phyloP scores from a whole-genome alignment of 2,113 vertebrate species.

The Sphaerodactylus townsendi region DNA sequence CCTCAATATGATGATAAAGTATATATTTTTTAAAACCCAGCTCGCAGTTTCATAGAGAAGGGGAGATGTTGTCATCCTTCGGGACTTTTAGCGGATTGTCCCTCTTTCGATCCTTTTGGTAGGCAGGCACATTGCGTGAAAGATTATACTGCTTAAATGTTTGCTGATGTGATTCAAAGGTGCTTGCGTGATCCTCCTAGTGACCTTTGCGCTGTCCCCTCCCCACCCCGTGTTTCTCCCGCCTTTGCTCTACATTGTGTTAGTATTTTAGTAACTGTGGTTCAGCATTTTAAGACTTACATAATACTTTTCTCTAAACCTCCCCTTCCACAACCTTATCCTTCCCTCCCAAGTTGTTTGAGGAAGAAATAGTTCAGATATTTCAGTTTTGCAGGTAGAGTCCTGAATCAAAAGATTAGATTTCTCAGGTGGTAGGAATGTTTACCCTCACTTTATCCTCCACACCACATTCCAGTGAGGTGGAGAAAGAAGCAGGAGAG shows the following conservation, averaged over 20 bases:
- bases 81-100: background rate
- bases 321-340: background rate
- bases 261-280: background rate
- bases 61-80: background rate
- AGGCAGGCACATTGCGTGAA: background rate
- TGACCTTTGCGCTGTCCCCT: background rate
- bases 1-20: background rate
- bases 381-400: constrained; percentile 61
- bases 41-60: background rate
- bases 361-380: constrained; percentile 49
- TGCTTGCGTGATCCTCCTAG: background rate
- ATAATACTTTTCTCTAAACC: background rate
- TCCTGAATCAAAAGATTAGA: constrained; percentile 45
- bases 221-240: background rate
- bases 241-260: background rate
- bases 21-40: too few species aligned
- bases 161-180: background rate
- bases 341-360: constrained; percentile 5
- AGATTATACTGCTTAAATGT: background rate
- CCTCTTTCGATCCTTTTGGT: background rate
- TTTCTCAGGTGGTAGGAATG: constrained; percentile 31
- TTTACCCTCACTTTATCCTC: constrained; percentile 46
- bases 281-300: constrained; percentile 41
- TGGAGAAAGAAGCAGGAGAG: background rate
- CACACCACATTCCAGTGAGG: constrained; percentile 11